phyloP scores from a whole-genome alignment of 2,113 vertebrate species.

The Dunckerocampus dactyliophorus region DNA sequence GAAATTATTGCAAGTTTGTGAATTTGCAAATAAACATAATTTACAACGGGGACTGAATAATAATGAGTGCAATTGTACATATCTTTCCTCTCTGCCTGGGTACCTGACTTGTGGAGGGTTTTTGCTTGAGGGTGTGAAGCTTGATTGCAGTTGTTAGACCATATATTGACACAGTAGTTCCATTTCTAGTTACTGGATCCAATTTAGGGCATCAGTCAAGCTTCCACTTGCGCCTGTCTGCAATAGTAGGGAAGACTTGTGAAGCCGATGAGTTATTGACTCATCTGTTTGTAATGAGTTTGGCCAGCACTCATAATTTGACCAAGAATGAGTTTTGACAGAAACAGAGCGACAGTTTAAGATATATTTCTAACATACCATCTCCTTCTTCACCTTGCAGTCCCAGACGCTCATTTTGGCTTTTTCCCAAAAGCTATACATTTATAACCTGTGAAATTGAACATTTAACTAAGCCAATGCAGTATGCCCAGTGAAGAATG shows the following conservation, averaged over 20 bases:
- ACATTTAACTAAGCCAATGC: slow-evolving; percentile 63
- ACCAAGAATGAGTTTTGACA: slow-evolving; percentile 71
- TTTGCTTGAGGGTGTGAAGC: slow-evolving; percentile 4
- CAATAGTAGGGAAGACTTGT: slow-evolving; percentile 39
- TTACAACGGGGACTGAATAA: too few relatives aligned
- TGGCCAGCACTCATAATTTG: slow-evolving; percentile 69
- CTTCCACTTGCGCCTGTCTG: slow-evolving; percentile 69
- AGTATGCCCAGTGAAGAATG: slow-evolving; percentile 46
- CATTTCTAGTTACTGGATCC: slow-evolving; percentile 62
- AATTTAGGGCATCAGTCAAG: slow-evolving; percentile 62
- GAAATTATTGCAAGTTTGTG: too few relatives aligned
- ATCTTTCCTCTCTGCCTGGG: too few relatives aligned
- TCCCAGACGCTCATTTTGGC: slow-evolving; percentile 22
- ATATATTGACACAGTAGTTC: slow-evolving; percentile 56
- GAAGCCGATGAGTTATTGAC: slow-evolving; percentile 64
- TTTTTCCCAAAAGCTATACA: slow-evolving; percentile 28
- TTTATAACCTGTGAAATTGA: slow-evolving; percentile 61
- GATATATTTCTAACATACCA: slow-evolving; percentile 60
- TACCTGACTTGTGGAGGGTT: too few relatives aligned
- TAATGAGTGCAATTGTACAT: too few relatives aligned
- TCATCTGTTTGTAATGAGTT: slow-evolving; percentile 70
- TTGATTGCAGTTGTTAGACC: slow-evolving; percentile 43
- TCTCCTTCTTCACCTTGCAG: slow-evolving; percentile 19
- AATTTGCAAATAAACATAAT: too few relatives aligned
- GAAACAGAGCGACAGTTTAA: slow-evolving; percentile 70